Conservation (phyloP, 2,888 invertebrate genomes). For the Sesia bembeciformis region DNA sequence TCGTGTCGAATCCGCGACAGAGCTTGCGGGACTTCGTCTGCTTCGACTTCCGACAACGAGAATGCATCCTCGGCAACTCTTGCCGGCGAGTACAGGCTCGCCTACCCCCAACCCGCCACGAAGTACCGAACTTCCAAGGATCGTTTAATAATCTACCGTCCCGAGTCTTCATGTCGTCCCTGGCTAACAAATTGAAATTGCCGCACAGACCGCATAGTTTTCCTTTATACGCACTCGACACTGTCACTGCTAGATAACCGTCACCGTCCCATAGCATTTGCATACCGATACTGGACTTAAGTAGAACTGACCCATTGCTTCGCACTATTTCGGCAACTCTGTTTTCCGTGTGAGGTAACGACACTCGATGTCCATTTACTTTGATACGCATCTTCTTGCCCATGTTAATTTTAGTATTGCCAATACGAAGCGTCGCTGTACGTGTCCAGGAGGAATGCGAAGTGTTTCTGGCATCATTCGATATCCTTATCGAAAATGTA, state of each 20-base stretch:
- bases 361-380: constrained; percentile 85
- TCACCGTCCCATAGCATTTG: constrained; percentile 94
- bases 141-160: constrained; percentile 80
- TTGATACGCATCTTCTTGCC: constrained; percentile 91
- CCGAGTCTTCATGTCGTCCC: constrained; percentile 87
- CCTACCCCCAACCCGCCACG: constrained; percentile 92
- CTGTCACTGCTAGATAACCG: constrained; percentile 92
- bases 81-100: constrained; percentile 79
- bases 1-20: constrained; percentile 67
- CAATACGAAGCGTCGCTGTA: constrained; percentile 87
- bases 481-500: constrained; percentile 90
- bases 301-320: constrained; percentile 78
- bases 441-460: constrained; percentile 93
- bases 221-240: constrained; percentile 80
- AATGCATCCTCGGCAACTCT: constrained; percentile 52
- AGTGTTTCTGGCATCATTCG: constrained; percentile 88
- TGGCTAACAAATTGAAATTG: constrained; percentile 90
- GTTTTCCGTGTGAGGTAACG: constrained; percentile 78
- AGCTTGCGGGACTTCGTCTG: constrained; percentile 55
- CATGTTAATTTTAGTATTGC: constrained; percentile 84
- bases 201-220: constrained; percentile 94
- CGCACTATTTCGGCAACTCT: constrained; percentile 77
- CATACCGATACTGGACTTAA: constrained; percentile 83
- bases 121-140: constrained; percentile 83
- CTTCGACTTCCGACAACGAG: constrained; percentile 65